Evolutionary conservation across 2,888 invertebrate species (phyloP).

Genomic region (Trissonchulus latispiculum): DNA sequence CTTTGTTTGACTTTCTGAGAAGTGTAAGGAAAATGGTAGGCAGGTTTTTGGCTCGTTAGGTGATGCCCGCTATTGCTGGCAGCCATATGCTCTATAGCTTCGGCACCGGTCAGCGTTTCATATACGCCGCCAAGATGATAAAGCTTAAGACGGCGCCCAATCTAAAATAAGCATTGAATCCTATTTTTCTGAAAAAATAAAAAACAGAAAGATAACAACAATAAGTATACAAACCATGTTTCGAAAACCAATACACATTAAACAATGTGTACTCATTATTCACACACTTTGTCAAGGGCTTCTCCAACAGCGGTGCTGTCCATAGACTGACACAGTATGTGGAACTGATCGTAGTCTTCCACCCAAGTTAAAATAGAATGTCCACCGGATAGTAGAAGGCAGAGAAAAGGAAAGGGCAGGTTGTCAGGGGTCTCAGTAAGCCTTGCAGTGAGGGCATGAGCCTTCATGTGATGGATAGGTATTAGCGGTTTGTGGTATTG

Average conservation of each 20-base stretch:
- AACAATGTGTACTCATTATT: neutral
- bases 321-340: slow-evolving; percentile 63
- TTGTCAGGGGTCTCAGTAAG: slow-evolving; percentile 60
- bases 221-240: neutral
- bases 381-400: slow-evolving; percentile 81
- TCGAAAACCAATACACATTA: neutral
- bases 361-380: slow-evolving; percentile 66
- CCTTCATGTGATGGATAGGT: slow-evolving; percentile 96
- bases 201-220: neutral
- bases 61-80: no score
- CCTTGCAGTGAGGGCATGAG: slow-evolving; percentile 78
- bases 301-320: slow-evolving; percentile 92
- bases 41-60: slow-evolving; percentile 54
- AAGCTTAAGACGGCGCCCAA: slow-evolving; percentile 70
- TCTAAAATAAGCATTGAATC: slow-evolving; percentile 49
- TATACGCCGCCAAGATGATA: slow-evolving; percentile 61
- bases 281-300: slow-evolving; percentile 71
- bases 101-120: slow-evolving; percentile 66
- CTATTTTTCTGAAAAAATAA: no score
- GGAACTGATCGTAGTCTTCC: slow-evolving; percentile 61
- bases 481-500: slow-evolving; percentile 57
- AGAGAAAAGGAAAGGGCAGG: slow-evolving; percentile 86
- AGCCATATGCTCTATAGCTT: slow-evolving; percentile 72
- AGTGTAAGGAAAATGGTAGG: slow-evolving; percentile 60
- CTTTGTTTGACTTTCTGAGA: slow-evolving; percentile 47